Conservation (phyloP, 2,113 vertebrate genomes). For the Garra rufa region DNA sequence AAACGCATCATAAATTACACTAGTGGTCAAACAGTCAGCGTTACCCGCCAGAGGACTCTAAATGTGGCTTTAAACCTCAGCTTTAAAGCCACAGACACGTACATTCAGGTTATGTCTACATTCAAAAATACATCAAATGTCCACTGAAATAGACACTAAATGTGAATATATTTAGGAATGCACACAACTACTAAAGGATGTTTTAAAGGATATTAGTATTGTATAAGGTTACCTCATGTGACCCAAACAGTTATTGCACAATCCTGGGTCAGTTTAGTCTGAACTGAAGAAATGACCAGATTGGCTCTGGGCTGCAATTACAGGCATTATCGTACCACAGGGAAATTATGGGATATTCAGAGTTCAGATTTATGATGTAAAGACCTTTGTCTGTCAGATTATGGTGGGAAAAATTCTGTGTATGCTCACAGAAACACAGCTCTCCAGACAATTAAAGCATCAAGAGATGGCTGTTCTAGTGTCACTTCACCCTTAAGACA, state of each 20-base stretch:
- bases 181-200: not conserved
- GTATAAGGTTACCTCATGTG: not conserved
- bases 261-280: not conserved
- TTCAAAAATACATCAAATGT: not conserved
- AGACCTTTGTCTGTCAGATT: not conserved
- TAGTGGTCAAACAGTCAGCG: not conserved
- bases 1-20: not conserved
- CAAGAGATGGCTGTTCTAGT: not conserved
- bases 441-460: not conserved
- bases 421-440: not conserved
- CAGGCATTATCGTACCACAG: conserved; percentile 2
- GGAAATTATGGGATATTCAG: conserved; percentile 2
- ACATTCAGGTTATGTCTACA: not conserved
- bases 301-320: not conserved
- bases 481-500: not conserved
- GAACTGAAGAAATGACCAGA: not conserved
- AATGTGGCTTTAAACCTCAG: not conserved
- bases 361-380: not conserved
- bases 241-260: not conserved
- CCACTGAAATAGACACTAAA: not conserved
- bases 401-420: not conserved
- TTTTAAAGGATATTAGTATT: not conserved
- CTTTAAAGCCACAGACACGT: not conserved
- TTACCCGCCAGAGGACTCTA: not conserved
- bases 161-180: not conserved